phyloP scores from a whole-genome alignment of 2,113 vertebrate species.

The Ardeotis arabs region DNA sequence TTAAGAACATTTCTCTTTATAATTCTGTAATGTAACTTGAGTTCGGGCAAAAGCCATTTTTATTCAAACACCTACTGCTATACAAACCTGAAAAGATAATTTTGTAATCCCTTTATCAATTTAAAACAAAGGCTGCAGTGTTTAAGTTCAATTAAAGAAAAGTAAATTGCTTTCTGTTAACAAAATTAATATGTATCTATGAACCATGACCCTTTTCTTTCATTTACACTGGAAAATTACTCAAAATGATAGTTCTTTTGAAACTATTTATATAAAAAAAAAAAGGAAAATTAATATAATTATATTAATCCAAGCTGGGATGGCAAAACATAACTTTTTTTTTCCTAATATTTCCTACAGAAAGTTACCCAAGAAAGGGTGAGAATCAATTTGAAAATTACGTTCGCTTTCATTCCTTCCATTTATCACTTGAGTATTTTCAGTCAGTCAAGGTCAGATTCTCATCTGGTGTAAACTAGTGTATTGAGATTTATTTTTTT shows the following conservation, averaged over 20 bases:
- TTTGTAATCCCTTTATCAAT: constrained; percentile 55
- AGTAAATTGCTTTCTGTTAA: constrained; percentile 53
- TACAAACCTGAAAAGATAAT: constrained; percentile 40
- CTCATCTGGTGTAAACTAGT: neutral
- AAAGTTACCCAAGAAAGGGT: neutral
- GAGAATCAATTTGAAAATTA: constrained; percentile 3
- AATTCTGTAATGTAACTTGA: neutral
- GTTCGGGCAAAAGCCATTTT: constrained; percentile 8
- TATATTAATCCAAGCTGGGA: neutral
- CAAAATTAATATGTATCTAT: constrained; percentile 49
- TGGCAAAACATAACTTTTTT: neutral
- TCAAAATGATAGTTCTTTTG: neutral
- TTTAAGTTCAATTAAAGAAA: constrained; percentile 58
- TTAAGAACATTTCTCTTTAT: neutral
- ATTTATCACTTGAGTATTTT: neutral
- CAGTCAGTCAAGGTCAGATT: neutral
- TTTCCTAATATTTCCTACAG: neutral
- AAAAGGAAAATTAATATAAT: neutral
- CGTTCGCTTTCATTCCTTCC: neutral
- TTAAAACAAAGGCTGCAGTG: constrained; percentile 33
- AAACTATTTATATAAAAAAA: neutral
- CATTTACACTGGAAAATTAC: constrained; percentile 14
- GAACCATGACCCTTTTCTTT: constrained; percentile 46
- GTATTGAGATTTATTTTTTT: neutral
- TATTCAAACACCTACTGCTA: constrained; percentile 17